A percentile compares a stretch with the other conserved stretches of the same genome.
These are phyloP conservation scores for Stomatorhinus walkeri DNA, from an alignment of 2,797 vertebrate genomes.

Conservation along the genomic window DNA sequence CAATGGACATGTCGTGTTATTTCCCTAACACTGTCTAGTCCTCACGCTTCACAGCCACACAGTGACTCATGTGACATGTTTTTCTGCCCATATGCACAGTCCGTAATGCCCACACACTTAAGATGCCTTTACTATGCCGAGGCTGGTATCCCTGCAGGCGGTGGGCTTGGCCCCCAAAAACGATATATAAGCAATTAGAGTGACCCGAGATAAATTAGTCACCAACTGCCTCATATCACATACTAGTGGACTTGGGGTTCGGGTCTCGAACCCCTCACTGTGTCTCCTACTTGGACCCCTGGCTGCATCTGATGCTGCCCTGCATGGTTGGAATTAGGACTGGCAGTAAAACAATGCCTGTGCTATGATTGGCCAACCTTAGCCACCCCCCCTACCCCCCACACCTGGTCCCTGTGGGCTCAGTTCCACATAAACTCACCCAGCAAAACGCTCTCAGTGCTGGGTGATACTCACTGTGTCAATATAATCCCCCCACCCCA, in stretches of 20 bases:
- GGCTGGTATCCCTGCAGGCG: not conserved
- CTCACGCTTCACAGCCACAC: not conserved
- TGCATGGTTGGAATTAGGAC: not conserved
- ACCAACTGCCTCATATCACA: not conserved
- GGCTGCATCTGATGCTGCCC: not conserved
- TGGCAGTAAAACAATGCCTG: not conserved
- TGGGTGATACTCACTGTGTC: not conserved
- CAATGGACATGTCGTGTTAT: not conserved
- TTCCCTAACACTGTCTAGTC: not conserved
- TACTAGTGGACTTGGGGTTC: not conserved
- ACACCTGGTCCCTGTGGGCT: not conserved
- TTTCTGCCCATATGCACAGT: not conserved
- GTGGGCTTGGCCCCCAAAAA: not conserved
- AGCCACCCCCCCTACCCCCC: not conserved
- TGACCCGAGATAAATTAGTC: not conserved
- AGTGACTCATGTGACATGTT: not conserved
- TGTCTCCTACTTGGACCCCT: not conserved
- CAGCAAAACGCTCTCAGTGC: not conserved
- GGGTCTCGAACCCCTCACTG: not conserved
- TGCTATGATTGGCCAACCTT: not conserved
- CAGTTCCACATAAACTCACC: not conserved
- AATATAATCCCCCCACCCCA: not conserved
- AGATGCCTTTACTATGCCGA: not conserved
- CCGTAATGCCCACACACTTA: not conserved
- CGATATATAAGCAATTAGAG: not conserved